Evolutionary conservation across 1,140 invertebrate genomes (phyloP), one percentile per base, ranked within the genome.

Genomic region (Lepidurus packardi): DNA sequence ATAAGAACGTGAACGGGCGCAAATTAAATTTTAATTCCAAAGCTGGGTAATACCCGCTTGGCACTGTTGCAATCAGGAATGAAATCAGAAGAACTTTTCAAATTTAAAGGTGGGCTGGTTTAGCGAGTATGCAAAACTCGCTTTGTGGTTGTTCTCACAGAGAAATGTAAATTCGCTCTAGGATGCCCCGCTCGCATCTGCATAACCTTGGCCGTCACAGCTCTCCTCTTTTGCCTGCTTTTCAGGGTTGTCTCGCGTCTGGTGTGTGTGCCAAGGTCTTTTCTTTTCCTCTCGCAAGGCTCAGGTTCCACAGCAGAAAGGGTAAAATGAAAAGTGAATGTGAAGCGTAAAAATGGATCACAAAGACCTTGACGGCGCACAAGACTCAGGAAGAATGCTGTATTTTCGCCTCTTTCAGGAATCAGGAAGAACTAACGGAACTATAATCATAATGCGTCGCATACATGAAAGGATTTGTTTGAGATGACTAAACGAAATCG

Each of bases 171-270:
- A 34, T 9, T 65, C 6, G 45, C 7, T 65, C 7, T 7, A 65
- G n/a, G 53, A 65, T 65, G 53, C 53, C 21, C 53, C 53, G 53
- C 53, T 65, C 13, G 16, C 53, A 16, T 65, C 53, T 65, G n/a
- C 6, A 16, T 65, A 65, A 65, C 53, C 53, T 65, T 65, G 53
- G 53, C 53, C 53, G 53, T 65, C 53, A 65, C 53, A 65, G 53
- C 21, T 65, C 53, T 34, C 34, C 34, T 16, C 53, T 65, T 65
- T 65, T 65, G 53, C 53, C 53, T 11, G 53, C 53, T 65, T 65
- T 65, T 65, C 53, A 65, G 53, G 53, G 53, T 65, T 65, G 53
- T 65, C 53, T 65, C 53, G 53, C 53, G 53, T 65, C 53, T 65
- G 53, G 16, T 65, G 53, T 65, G 53, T 65, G 21, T 65, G 53